phyloP scores from a whole-genome alignment of 2,888 invertebrate genomes.

The Leptinotarsa peninsularis region DNA sequence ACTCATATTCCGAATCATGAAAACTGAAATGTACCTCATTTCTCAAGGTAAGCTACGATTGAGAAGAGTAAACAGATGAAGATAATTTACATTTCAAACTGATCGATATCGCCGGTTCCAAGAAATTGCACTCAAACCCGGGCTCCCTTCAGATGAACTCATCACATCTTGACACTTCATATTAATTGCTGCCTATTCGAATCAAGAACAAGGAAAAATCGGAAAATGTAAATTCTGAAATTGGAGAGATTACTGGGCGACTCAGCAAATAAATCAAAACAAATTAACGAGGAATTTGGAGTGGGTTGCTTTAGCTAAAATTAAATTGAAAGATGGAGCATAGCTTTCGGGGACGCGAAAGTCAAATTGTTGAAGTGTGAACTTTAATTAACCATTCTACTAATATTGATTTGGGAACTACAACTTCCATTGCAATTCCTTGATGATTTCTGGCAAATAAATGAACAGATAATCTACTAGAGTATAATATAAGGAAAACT shows the following conservation, averaged over 20 bases:
- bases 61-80: conserved; percentile 18
- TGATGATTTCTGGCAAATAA: too few species aligned
- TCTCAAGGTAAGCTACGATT: conserved; percentile 9
- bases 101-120: conserved; percentile 12
- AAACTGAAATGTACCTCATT: conserved; percentile 9
- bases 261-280: neutral
- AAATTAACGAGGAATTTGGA: neutral
- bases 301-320: too few species aligned
- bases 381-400: too few species aligned
- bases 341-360: too few species aligned
- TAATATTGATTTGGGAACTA: too few species aligned
- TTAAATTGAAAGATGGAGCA: too few species aligned
- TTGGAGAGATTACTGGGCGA: neutral
- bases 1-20: neutral
- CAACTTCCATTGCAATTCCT: too few species aligned
- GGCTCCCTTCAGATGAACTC: conserved; percentile 8
- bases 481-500: too few species aligned
- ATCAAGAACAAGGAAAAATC: neutral
- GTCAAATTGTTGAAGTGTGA: too few species aligned
- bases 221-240: conserved; percentile 1
- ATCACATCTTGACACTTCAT: conserved; percentile 12
- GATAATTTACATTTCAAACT: conserved; percentile 6
- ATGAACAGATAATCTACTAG: too few species aligned
- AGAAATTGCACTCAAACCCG: neutral
- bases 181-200: conserved; percentile 9